These are phyloP conservation scores for Aurelia sp. DNA, from an alignment of 30 jellyfish, hydroid and myxozoan genomes.

Conservation along the genomic window DNA sequence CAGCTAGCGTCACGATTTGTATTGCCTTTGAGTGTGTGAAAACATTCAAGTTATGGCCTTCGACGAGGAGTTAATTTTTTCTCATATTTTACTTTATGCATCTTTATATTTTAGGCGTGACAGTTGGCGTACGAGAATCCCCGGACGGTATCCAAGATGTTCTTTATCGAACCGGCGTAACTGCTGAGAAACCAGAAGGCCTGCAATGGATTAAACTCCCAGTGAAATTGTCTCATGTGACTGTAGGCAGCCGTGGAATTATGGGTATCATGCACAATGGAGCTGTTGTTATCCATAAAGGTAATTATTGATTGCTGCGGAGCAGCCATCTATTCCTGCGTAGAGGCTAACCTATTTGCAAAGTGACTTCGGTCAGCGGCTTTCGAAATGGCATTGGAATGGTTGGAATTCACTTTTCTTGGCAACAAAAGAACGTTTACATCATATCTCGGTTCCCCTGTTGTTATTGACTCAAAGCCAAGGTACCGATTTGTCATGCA, in stretches of 20 bases:
- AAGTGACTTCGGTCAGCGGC: too few relatives aligned
- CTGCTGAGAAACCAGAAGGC: constrained; percentile 89
- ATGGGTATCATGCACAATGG: constrained; percentile 93
- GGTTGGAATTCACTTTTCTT: too few relatives aligned
- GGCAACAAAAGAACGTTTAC: too few relatives aligned
- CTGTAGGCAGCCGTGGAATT: constrained; percentile 87
- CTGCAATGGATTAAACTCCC: constrained; percentile 77
- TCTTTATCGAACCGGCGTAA: constrained; percentile 68
- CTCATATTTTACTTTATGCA: too few relatives aligned
- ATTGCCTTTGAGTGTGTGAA: not conserved
- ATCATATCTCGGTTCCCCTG: too few relatives aligned
- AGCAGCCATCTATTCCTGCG: too few relatives aligned
- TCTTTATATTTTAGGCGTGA: constrained; percentile 56
- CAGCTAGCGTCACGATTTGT: too few relatives aligned
- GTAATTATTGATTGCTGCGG: too few relatives aligned
- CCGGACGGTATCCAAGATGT: constrained; percentile 71
- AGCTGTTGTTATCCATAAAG: constrained; percentile 81
- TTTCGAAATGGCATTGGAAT: too few relatives aligned
- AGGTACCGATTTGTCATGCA: too few relatives aligned
- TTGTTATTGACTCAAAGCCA: too few relatives aligned
- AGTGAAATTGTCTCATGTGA: constrained; percentile 83
- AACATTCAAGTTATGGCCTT: not conserved
- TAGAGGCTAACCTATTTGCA: too few relatives aligned
- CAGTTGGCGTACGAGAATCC: constrained; percentile 88
- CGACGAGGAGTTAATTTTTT: not conserved